These are phyloP conservation scores for Carpatolechia fugitivella DNA, from an alignment of 2,888 invertebrate genomes.

Conservation along the genomic window DNA sequence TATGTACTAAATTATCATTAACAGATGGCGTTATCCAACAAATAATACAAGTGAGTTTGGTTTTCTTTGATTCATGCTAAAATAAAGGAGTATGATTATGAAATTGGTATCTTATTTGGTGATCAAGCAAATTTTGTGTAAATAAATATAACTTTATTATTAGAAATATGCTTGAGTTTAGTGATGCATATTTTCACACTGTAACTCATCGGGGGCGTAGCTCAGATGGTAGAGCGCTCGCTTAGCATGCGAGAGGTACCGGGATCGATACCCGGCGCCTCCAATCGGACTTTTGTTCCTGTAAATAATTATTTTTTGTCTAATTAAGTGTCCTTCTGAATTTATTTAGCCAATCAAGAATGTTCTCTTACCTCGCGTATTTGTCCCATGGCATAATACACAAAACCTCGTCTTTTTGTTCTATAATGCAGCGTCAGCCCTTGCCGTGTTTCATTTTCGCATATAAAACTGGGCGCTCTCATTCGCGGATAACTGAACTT, in stretches of 20 bases:
- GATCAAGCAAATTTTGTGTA: no score
- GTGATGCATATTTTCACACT: background rate
- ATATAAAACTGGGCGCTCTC: conserved; percentile 97
- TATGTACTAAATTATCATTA: background rate
- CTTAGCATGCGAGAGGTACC: conserved; percentile 79
- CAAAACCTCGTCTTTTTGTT: conserved; percentile 94
- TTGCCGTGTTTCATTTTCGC: conserved; percentile 95
- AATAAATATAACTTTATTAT: no score
- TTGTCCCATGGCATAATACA: conserved; percentile 98
- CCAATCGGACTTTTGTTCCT: conserved; percentile 18
- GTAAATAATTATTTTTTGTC: no score
- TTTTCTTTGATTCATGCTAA: no score
- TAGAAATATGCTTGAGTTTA: no score
- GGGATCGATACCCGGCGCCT: conserved; percentile 53
- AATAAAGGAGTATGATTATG: no score
- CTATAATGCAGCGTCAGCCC: conserved; percentile 96
- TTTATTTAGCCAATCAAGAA: background rate
- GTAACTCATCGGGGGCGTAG: conserved; percentile 65
- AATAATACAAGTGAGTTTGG: no score
- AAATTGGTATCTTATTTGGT: no score
- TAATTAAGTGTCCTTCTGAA: background rate
- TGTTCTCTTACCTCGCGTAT: conserved; percentile 88
- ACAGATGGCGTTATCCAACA: no score
- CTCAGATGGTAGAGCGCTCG: conserved; percentile 80
- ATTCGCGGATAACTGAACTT: conserved; percentile 95